A percentile compares a stretch with the other conserved stretches of the same genome.
phyloP scores from a whole-genome alignment of 2,888 invertebrate species.

The Selenia dentaria region DNA sequence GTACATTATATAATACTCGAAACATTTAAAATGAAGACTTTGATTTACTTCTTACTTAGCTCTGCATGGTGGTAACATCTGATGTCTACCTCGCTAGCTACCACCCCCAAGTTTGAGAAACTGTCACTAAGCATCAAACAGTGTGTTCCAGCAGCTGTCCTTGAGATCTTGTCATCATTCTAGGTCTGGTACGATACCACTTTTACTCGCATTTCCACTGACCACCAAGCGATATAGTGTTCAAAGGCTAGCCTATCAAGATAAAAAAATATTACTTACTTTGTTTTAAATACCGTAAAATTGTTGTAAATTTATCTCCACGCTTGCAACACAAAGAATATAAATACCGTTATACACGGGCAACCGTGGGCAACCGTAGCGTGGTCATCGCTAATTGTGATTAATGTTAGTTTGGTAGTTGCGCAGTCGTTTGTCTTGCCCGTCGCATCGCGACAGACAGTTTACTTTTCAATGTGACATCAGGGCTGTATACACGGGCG shows the following conservation, averaged over 20 bases:
- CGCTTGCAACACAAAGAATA: not conserved
- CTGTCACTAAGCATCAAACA: too few relatives aligned
- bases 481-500: constrained; percentile 34
- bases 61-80: too few relatives aligned
- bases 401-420: constrained; percentile 61
- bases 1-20: too few relatives aligned
- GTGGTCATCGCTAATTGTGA: constrained; percentile 74
- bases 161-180: too few relatives aligned
- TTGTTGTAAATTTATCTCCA: not conserved
- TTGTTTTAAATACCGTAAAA: not conserved
- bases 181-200: not conserved
- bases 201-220: too few relatives aligned
- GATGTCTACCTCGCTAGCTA: too few relatives aligned
- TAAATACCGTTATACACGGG: constrained; percentile 1
- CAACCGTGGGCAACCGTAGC: constrained; percentile 42
- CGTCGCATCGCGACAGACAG: constrained; percentile 55
- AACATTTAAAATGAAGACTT: too few relatives aligned
- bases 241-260: not conserved
- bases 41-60: too few relatives aligned
- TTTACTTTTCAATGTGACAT: constrained; percentile 66
- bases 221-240: not conserved
- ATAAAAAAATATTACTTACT: too few relatives aligned
- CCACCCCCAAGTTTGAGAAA: too few relatives aligned
- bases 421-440: constrained; percentile 71
- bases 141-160: too few relatives aligned